Evolutionary conservation across 2,797 vertebrate species (phyloP).

Genomic region (Myotis findleyi): DNA sequence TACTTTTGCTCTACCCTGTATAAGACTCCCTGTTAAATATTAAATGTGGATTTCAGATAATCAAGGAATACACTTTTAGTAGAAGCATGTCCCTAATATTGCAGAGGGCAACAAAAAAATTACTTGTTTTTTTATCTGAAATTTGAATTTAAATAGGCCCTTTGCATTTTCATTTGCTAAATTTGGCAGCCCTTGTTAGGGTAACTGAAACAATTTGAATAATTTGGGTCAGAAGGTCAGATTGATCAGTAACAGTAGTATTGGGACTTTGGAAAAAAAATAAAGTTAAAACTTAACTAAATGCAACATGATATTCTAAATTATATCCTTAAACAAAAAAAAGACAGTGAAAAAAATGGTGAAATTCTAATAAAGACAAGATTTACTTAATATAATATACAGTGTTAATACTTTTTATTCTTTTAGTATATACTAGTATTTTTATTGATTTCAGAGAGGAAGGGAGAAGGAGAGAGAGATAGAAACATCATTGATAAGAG

Average conservation of each 20-base stretch:
- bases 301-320: neutral
- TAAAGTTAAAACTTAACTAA: neutral
- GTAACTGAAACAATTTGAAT: constrained; percentile 9
- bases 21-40: neutral
- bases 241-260: neutral
- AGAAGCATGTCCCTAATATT: neutral
- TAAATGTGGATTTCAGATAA: constrained; percentile 16
- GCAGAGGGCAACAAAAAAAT: neutral
- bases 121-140: constrained; percentile 5
- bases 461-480: no score
- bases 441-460: no score
- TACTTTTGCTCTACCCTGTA: no score
- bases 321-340: neutral
- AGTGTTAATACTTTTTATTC: neutral
- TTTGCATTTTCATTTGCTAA: neutral
- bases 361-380: neutral
- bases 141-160: neutral
- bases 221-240: neutral
- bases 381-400: neutral
- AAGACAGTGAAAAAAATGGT: constrained; percentile 29
- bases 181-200: neutral
- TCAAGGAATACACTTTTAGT: constrained; percentile 1
- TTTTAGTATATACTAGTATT: no score
- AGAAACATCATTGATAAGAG: no score
- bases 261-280: neutral